These are phyloP conservation scores for Cepphus grylle DNA, from an alignment of 2,113 vertebrate species.

Conservation along the genomic window DNA sequence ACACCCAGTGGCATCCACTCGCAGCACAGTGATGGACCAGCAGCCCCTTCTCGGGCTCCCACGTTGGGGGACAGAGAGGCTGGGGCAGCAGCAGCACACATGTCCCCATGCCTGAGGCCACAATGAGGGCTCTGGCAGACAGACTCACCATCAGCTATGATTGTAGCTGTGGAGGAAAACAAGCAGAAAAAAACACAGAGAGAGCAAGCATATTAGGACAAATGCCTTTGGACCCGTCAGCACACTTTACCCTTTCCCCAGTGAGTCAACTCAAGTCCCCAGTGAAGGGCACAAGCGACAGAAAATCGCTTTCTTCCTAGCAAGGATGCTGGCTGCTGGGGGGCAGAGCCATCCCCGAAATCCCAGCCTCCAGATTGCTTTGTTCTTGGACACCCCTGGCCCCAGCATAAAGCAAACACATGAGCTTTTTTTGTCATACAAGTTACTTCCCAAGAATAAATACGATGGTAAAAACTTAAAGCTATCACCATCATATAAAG, in stretches of 20 bases:
- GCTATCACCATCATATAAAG: not conserved
- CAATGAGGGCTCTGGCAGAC: accelerated
- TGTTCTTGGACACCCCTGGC: accelerated
- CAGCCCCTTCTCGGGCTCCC: not conserved
- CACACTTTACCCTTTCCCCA: not conserved
- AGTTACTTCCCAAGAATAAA: not conserved
- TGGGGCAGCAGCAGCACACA: not conserved
- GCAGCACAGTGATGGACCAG: not conserved
- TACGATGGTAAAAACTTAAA: not conserved
- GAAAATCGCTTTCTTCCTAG: not conserved
- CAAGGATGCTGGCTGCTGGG: not conserved
- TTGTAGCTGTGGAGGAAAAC: accelerated
- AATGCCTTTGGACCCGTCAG: not conserved
- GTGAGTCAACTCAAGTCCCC: not conserved
- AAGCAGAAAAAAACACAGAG: not conserved
- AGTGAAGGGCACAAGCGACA: not conserved
- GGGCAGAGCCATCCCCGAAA: not conserved
- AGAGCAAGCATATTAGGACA: not conserved
- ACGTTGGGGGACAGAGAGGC: not conserved
- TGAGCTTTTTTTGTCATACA: not conserved
- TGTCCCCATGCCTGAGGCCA: accelerated
- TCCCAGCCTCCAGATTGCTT: not conserved
- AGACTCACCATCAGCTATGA: not conserved
- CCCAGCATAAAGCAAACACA: accelerated
- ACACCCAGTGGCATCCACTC: not conserved